phyloP scores from a whole-genome alignment of 2,888 invertebrate genomes.

The Acronicta leporina region DNA sequence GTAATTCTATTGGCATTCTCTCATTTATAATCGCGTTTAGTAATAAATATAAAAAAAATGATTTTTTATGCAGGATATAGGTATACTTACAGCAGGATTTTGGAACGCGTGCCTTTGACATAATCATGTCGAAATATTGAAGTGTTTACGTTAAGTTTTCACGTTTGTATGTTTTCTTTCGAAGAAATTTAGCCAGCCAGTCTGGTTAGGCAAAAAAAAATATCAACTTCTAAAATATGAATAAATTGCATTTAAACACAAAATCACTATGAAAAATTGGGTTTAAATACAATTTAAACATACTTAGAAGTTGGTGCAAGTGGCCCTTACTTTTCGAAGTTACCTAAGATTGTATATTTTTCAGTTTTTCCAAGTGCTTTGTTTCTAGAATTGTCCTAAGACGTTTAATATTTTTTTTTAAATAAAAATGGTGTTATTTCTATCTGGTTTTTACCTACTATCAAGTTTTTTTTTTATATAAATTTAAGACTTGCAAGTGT shows the following conservation, averaged over 20 bases:
- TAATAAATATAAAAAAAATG: background rate
- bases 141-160: background rate
- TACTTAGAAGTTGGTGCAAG: no score
- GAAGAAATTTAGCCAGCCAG: background rate
- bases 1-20: constrained; percentile 25
- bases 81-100: constrained; percentile 2
- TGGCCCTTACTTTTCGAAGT: no score
- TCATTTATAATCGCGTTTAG: background rate
- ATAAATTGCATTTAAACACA: no score
- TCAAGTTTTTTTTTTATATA: background rate
- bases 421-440: no score
- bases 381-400: no score
- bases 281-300: no score
- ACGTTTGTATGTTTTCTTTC: background rate
- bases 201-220: no score
- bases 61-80: background rate
- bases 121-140: background rate
- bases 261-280: no score
- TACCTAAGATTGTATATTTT: no score
- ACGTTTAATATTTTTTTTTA: no score
- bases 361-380: no score
- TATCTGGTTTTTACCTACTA: background rate
- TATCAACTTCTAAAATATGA: no score
- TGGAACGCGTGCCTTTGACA: background rate
- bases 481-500: background rate